phyloP scores from a whole-genome alignment of 1,140 invertebrate species.

The Caenorhabditis latens region DNA sequence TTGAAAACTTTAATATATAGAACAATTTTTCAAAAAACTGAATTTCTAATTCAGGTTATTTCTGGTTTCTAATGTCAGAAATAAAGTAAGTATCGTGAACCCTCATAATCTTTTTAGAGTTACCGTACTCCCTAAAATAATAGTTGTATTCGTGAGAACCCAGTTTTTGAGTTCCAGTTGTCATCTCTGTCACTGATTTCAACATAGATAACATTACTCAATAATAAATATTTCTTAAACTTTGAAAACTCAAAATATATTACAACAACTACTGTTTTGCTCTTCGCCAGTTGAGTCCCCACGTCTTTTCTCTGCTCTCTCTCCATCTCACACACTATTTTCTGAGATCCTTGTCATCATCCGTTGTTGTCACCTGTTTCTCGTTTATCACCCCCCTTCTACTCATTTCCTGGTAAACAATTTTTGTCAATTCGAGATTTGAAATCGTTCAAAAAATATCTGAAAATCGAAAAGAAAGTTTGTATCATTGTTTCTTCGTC shows the following conservation, averaged over 20 bases:
- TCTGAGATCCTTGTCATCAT: constrained; percentile 3
- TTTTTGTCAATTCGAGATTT: background rate
- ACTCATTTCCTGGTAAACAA: constrained; percentile 8
- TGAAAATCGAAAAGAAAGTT: background rate
- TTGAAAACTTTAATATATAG: too few relatives aligned
- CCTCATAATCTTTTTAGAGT: too few relatives aligned
- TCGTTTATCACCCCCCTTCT: constrained; percentile 9
- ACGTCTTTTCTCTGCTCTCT: background rate
- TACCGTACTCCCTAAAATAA: too few relatives aligned
- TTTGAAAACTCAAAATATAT: background rate
- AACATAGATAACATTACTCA: too few relatives aligned
- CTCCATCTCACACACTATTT: background rate
- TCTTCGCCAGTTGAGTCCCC: background rate
- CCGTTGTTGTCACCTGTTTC: constrained; percentile 41
- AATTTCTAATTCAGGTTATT: too few relatives aligned
- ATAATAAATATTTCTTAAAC: background rate
- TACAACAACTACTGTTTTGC: constrained; percentile 15
- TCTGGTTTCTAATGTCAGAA: too few relatives aligned
- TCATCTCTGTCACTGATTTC: too few relatives aligned
- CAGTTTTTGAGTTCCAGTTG: too few relatives aligned
- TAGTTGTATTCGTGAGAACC: too few relatives aligned
- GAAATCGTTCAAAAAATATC: background rate
- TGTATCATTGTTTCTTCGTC: background rate
- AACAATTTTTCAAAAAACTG: too few relatives aligned
- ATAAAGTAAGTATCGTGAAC: too few relatives aligned